Evolutionary conservation across 30 jellyfish, hydroid and myxozoan genomes (phyloP).

Genomic region (Hydra vulgaris): DNA sequence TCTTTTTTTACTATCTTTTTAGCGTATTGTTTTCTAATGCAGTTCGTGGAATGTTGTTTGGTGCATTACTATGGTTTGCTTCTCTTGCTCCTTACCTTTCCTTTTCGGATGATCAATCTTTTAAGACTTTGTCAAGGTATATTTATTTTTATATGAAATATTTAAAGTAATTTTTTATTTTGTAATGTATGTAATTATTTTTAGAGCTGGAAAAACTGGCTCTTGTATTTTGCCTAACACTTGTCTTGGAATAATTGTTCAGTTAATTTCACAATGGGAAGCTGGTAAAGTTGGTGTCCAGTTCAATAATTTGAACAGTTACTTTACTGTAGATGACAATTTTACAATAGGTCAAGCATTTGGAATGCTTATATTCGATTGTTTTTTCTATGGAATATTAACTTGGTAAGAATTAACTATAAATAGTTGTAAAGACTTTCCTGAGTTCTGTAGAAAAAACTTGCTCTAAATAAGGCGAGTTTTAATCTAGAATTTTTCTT

Average conservation of each 20-base stretch:
- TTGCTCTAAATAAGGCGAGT: no score
- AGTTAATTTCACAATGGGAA: slow-evolving; percentile 56
- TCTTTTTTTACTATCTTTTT: background rate
- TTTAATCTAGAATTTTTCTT: no score
- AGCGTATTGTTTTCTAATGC: slow-evolving; percentile 90
- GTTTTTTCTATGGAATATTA: slow-evolving; percentile 48
- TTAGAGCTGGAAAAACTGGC: slow-evolving; percentile 59
- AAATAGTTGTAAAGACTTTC: no score
- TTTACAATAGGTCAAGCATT: slow-evolving; percentile 45
- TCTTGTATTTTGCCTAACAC: slow-evolving; percentile 92
- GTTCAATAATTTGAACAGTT: slow-evolving; percentile 43
- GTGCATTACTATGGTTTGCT: slow-evolving; percentile 84
- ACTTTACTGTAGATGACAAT: slow-evolving; percentile 65
- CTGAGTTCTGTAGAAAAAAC: no score
- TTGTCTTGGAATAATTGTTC: slow-evolving; percentile 86
- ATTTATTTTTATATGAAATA: background rate
- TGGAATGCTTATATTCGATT: slow-evolving; percentile 54
- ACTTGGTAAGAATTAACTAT: slow-evolving; percentile 56
- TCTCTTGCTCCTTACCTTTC: slow-evolving; percentile 63
- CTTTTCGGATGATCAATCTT: slow-evolving; percentile 34
- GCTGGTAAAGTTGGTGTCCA: slow-evolving; percentile 53
- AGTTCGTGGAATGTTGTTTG: slow-evolving; percentile 79
- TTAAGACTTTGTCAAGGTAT: slow-evolving; percentile 43
- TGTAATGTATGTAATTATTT: background rate
- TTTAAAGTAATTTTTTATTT: background rate